Evolutionary conservation across 2,113 vertebrate species (phyloP), one percentile per base, ranked within the genome.

Genomic region (Lathamus discolor): DNA sequence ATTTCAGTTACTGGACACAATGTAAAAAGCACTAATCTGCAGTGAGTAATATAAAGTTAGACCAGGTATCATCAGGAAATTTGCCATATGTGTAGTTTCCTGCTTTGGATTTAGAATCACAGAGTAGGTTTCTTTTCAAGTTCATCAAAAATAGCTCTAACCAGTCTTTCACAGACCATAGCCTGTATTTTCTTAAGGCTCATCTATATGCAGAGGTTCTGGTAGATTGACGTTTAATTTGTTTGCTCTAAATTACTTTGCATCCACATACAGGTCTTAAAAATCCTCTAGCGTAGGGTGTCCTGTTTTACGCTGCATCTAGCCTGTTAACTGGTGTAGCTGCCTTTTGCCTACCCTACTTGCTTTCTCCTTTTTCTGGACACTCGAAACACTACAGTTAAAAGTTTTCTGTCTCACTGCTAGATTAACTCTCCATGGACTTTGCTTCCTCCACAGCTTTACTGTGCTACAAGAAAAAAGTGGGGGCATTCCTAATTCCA

Each of bases 41-140:
- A 14, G 27, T 3, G 52, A 70, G 48, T 46, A 59, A 28, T 10
- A 5, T 8, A 3, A 28, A 48, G n/a, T 74, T 66, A n/a, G n/a
- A 13, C 17, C 41, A 43, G 61, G 17, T 64, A 5, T 44, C 82
- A 57, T 75, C 18, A 55, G 94, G 59, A 86, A 46, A 33, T 77
- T 6, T 49, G 37, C 70, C 49, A 7, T 76, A 5, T 83, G 63
- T 85, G 11, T 27, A 63, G n/a, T 7, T 92, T 82, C 64, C 54
- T 94, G 57, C 51, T 93, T 76, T 52, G 96, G 28, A 61, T 94
- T 84, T 96, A 48, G 75, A 93, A 35, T 7, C 70, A 41, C 57
- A 74, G 66, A 90, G 17, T 13, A 18, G 46, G 39, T 83, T 90
- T 85, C 64, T 94, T 74, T 91, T 77, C 54, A 70, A 37, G 37